Base-by-base conservation (phyloP, 2,888 invertebrate genomes). In the Malacosoma neustria region DNA sequence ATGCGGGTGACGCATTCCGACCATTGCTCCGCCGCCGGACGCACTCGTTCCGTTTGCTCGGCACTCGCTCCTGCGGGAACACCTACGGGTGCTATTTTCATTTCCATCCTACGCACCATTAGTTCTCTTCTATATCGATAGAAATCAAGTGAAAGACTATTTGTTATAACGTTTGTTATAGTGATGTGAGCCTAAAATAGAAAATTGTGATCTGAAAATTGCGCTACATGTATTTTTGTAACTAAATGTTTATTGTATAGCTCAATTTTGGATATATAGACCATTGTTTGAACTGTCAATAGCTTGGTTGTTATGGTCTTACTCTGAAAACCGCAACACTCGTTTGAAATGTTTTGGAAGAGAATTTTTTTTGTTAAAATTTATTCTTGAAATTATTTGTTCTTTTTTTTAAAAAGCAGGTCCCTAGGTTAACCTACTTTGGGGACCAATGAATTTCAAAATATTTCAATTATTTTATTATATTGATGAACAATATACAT, bases 211-310 rank as follows among this genome's bases (percentile, higher is more conserved):
- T 84, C 82, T 80, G 79, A 79, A 74, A 72, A 71, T 75, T 71
- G 72, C 71, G 75, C 79, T 75, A 76, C 80, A 77, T 73, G 71
- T 82, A 82, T 85, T 84, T 82, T 84, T 85, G 72, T 81, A 84
- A 75, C 69, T 68, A 66, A 73, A 74, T 71, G 66, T 80, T 75
- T 80, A 76, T 76, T 71, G 67, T 72, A 79, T 72, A 81, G 82
- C 80, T 84, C 81, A 81, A 80, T 80, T 77, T 77, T 72, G 58
- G 74, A 72, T 68, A 66, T 36, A 29, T 36, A 22, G 11, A 30
- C 14, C 11, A 14, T n/a, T 35, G 30, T 37, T 29, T 9, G 9
- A 22, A 22, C 22, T 7, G 22, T 3, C 22, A 22, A 9, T 9
- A 22, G 9, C 22, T 22, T 9, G 22, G 9, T 22, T n/a, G n/a